Conservation (phyloP, 2,888 invertebrate species). For the Pogonocherus hispidulus region DNA sequence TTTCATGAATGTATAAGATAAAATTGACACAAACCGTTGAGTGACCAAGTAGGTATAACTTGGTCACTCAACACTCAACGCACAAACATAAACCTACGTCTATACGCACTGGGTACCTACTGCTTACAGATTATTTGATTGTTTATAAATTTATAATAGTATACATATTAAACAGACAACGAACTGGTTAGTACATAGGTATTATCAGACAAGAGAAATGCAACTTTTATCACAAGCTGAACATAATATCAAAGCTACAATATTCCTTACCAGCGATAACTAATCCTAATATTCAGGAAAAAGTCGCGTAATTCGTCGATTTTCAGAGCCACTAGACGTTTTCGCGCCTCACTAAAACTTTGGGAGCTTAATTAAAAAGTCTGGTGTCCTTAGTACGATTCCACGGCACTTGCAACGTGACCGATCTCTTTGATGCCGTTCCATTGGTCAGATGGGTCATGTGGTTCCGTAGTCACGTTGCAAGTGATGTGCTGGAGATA, state of each 20-base stretch:
- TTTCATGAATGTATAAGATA: no score
- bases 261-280: background rate
- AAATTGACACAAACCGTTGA: no score
- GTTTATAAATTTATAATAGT: background rate
- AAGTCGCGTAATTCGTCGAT: background rate
- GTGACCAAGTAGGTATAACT: no score
- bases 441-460: conserved; percentile 59
- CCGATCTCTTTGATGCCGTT: conserved; percentile 36
- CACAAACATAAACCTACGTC: no score
- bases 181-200: background rate
- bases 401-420: conserved; percentile 62
- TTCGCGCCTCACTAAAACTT: background rate
- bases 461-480: conserved; percentile 63
- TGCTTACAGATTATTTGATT: no score
- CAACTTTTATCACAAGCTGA: background rate
- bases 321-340: background rate
- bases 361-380: conserved; percentile 13
- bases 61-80: no score
- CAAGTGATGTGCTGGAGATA: conserved; percentile 51
- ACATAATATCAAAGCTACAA: background rate
- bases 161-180: background rate
- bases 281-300: background rate
- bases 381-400: conserved; percentile 11
- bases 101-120: no score
- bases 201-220: conserved; percentile 9